Base-by-base conservation (phyloP, 2,797 vertebrate species). In the Semaprochilodus insignis region DNA sequence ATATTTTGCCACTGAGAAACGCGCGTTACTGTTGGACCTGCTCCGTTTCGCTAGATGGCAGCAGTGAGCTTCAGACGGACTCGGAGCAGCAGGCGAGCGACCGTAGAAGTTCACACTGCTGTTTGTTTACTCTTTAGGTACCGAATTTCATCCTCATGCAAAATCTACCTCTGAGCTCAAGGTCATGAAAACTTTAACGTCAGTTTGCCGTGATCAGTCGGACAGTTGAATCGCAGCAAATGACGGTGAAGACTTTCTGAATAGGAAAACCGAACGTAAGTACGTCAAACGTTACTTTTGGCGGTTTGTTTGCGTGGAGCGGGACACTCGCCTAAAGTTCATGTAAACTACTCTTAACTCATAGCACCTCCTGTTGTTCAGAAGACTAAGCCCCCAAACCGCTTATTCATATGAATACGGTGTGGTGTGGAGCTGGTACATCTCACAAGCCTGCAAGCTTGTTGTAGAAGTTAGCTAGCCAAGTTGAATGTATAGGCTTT, bases 81-180 rank as follows among this genome's bases (percentile, higher is more conserved):
- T 13, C 52, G 15, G 23, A 21, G 14, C 71, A 10, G 4, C 16
- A 34, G 51, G 10, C 15, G n/a, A 27, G 1, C 4, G 16, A 44
- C 11, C 51, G 23, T n/a, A 51, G 54, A 76, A 73, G 40, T 36
- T 66, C 5, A 62, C 14, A 13, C n/a, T 17, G 15, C 10, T 6
- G 71, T 74, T 14, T 67, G 76, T 59, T 83, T 78, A 51, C 54
- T 74, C 52, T 54, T 57, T 34, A 8, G 25, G 52, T 74, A 21
- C 65, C 34, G 34, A 40, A 67, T 14, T 65, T 34, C 62, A 17
- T 40, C 34, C 36, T n/a, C 31, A 36, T 19, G 17, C 16, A 36
- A 36, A 66, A 66, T 1, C 16, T 25, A 25, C 59, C 59, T 59
- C 7, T 63, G 25, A 2, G 23, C 3, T 16, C 14, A 36, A 66